These are phyloP conservation scores for Pitta sordida DNA, from an alignment of 2,113 vertebrate species.

Conservation along the genomic window DNA sequence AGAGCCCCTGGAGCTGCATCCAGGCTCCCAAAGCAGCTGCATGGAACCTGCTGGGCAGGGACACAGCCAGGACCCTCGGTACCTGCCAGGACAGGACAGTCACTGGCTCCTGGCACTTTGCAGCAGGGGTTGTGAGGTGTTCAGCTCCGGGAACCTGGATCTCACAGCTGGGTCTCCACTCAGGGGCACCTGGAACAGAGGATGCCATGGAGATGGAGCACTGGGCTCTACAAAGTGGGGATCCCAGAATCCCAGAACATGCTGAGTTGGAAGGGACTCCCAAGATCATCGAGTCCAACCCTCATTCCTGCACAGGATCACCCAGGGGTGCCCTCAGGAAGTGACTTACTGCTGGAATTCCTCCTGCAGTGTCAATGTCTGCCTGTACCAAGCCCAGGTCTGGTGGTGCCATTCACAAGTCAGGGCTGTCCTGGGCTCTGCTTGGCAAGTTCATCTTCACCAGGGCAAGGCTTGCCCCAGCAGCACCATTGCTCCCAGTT, in stretches of 20 bases:
- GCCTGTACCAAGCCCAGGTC: neutral
- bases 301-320: neutral
- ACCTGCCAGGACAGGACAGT: neutral
- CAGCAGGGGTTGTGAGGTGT: too few species aligned
- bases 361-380: neutral
- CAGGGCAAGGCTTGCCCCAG: neutral
- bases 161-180: rapidly evolving
- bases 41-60: neutral
- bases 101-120: neutral
- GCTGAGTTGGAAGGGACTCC: too few species aligned
- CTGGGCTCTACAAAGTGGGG: rapidly evolving
- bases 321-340: neutral
- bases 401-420: neutral
- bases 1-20: neutral
- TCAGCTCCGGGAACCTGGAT: neutral
- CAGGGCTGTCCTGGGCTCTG: neutral
- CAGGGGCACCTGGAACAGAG: rapidly evolving
- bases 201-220: rapidly evolving
- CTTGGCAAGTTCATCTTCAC: neutral
- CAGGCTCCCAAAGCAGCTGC: neutral
- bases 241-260: neutral
- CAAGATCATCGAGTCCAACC: too few species aligned
- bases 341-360: neutral
- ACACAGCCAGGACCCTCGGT: neutral
- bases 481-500: neutral